Conservation (phyloP, 2,888 invertebrate genomes). For the Clistopyga incitator region DNA sequence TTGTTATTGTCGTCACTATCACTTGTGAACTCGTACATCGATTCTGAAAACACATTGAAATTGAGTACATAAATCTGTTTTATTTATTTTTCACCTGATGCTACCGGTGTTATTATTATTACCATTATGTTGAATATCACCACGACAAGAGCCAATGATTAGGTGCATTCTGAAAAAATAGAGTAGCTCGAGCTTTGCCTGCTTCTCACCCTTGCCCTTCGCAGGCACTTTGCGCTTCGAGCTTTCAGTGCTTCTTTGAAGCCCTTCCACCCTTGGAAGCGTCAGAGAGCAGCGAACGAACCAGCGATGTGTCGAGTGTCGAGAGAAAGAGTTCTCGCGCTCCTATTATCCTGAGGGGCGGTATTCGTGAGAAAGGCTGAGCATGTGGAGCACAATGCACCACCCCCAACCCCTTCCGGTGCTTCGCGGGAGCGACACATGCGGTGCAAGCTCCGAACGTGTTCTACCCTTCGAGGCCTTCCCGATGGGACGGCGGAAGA, state of each 20-base stretch:
- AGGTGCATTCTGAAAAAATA: not conserved
- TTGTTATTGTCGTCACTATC: too few species aligned
- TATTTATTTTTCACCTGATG: too few species aligned
- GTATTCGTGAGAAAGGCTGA: not conserved
- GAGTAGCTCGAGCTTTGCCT: not conserved
- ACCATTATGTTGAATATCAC: not conserved
- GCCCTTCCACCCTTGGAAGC: constrained; percentile 24
- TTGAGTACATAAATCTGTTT: too few species aligned
- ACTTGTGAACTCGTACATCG: too few species aligned
- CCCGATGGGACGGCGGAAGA: constrained; percentile 55
- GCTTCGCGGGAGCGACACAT: not conserved
- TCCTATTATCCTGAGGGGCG: not conserved
- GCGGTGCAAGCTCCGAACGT: constrained; percentile 10
- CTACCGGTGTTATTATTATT: too few species aligned
- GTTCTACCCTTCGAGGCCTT: constrained; percentile 49
- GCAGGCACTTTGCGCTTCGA: constrained; percentile 14
- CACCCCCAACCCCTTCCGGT: constrained; percentile 10
- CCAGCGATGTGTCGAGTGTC: constrained; percentile 10
- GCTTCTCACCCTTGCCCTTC: not conserved
- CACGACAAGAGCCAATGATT: not conserved
- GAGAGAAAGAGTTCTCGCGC: constrained; percentile 29
- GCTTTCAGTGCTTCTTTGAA: constrained; percentile 49
- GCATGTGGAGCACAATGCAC: constrained; percentile 25
- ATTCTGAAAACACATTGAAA: too few species aligned
- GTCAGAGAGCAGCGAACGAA: constrained; percentile 53